Evolutionary conservation across 2,797 vertebrate species (phyloP), one percentile per base, ranked within the genome.

Genomic region (Sciurus vulgaris): DNA sequence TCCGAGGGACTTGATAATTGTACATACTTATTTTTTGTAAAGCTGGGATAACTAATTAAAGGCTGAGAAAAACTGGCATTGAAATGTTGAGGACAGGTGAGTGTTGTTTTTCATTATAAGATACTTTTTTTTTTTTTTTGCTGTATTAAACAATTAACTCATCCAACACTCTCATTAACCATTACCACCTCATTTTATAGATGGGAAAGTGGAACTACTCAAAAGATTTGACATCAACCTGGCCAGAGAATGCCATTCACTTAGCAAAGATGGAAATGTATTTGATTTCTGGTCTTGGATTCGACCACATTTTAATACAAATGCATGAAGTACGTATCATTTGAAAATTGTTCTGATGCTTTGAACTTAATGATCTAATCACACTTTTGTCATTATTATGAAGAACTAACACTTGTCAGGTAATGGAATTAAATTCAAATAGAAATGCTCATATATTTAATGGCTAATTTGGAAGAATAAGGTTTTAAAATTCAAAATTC

Each of bases 401-500:
- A 97, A 98, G 97, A 95, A 94, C 97, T 97, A 93, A 96, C 82
- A 88, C 93, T 96, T 97, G 98, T 96, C 98, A 98, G 95, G 97
- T 97, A 98, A 98, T 98, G 97, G 97, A 78, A 97, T 97, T 97
- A 97, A 96, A 97, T 98, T 98, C 97, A 97, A 96, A 97, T 95
- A 97, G 92, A 98, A 98, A 98, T 97, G 33, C 96, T 97, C 94
- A 63, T 92, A 95, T 94, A 97, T 89, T 98, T 97, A 95, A 97
- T 91, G 94, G 51, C 85, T 96, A 94, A 97, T 97, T 96, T 89
- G 92, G 86, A 98, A 98, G 96, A 97, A 85, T 89, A 95, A 85
- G 96, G 94, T 97, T 98, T 98, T 98, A 96, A 94, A 97, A 98
- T 97, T 95, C 96, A 98, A 98, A 98, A 97, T 98, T 98, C 97